A percentile compares a stretch with the other conserved stretches of the same genome.
phyloP scores from a whole-genome alignment of 2,797 vertebrate genomes.

The Poeciliopsis infans region DNA sequence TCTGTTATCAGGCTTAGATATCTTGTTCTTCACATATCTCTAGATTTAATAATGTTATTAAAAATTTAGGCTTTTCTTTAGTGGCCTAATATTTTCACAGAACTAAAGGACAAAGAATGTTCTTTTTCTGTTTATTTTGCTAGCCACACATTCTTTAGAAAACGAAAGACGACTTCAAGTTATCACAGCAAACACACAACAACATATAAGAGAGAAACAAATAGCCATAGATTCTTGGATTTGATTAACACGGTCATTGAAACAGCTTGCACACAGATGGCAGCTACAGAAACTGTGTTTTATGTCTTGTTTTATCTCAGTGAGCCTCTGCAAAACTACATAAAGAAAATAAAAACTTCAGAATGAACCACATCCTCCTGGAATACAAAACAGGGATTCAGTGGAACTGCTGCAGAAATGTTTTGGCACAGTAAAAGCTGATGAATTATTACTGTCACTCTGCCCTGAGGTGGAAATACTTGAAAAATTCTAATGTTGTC shows the following conservation, averaged over 20 bases:
- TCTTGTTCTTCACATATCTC: background rate
- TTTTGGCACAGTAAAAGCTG: constrained; percentile 34
- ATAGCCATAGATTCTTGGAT: background rate
- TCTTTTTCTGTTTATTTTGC: background rate
- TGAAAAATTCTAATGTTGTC: constrained; percentile 48
- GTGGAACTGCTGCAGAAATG: constrained; percentile 36
- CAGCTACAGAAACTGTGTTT: background rate
- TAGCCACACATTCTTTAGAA: background rate
- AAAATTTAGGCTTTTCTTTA: background rate
- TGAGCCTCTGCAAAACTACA: constrained; percentile 16
- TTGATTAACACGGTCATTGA: constrained; percentile 8
- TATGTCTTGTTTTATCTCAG: constrained; percentile 8
- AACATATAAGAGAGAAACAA: constrained; percentile 2
- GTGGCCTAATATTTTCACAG: background rate
- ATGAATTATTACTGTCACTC: constrained; percentile 55
- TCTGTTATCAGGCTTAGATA: too few relatives aligned
- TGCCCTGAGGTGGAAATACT: constrained; percentile 42
- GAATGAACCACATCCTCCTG: constrained; percentile 27
- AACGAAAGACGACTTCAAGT: background rate
- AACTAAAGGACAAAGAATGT: too few relatives aligned
- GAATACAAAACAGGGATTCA: constrained; percentile 26
- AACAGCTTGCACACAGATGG: background rate
- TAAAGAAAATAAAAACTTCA: constrained; percentile 32
- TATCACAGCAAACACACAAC: background rate
- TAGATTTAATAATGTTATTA: background rate